Evolutionary conservation across 2,113 vertebrate species (phyloP).

Genomic region (Jacana jacana): DNA sequence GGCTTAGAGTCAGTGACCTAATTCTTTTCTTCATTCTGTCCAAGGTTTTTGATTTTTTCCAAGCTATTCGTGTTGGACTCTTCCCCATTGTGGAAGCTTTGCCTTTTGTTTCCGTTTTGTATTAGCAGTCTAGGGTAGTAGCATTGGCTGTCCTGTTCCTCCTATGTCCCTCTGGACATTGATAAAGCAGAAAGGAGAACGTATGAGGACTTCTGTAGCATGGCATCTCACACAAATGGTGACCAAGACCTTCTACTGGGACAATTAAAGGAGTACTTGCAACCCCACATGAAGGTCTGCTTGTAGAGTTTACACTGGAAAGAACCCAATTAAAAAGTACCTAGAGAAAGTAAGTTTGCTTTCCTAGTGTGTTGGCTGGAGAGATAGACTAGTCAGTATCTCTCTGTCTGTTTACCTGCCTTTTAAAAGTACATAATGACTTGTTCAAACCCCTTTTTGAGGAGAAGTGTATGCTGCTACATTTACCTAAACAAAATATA

Average conservation of each 20-base stretch:
- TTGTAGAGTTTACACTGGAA: not conserved
- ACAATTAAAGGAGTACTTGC: not conserved
- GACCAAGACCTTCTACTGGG: not conserved
- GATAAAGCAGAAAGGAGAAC: not conserved
- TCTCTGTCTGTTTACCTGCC: not conserved
- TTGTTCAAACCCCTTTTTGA: not conserved
- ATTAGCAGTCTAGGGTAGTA: not conserved
- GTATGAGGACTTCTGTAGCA: not conserved
- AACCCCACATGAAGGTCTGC: not conserved
- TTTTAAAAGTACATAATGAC: not conserved
- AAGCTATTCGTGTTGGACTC: constrained; percentile 46
- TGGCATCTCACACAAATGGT: not conserved
- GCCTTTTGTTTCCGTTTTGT: not conserved
- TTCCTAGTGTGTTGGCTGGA: not conserved
- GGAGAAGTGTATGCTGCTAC: not conserved
- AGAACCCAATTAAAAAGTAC: not conserved
- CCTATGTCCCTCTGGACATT: not conserved
- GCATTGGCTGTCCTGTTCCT: not conserved
- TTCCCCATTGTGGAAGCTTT: constrained; percentile 37
- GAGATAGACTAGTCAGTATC: not conserved
- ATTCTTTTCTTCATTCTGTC: constrained; percentile 63
- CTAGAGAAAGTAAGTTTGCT: constrained; percentile 8
- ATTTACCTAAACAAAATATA: not conserved
- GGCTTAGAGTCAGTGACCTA: constrained; percentile 73
- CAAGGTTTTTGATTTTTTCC: constrained; percentile 61